Percentiles rank a stretch among this genome's conserved stretches.
Evolutionary conservation across 2,888 invertebrate species (phyloP).

Genomic region (Beris morrisii): DNA sequence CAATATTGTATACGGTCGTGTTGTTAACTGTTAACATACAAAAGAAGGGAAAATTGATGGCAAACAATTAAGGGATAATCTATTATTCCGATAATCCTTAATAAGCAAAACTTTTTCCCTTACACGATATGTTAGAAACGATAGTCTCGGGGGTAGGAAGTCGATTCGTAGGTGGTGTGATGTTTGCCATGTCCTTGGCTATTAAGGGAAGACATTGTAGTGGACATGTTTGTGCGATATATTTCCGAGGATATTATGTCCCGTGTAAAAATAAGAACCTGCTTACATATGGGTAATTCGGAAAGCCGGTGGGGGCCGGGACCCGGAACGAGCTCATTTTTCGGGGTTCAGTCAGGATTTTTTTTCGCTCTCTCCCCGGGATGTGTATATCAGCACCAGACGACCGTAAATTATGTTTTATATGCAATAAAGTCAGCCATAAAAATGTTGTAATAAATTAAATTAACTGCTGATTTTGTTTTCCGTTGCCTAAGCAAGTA

Average conservation of each 20-base stretch:
- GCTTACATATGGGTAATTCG: too few relatives aligned
- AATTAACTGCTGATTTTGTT: constrained; percentile 57
- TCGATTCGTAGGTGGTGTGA: too few relatives aligned
- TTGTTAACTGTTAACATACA: constrained; percentile 40
- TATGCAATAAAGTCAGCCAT: constrained; percentile 58
- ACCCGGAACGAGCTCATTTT: too few relatives aligned
- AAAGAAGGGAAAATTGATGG: constrained; percentile 40
- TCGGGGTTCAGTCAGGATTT: too few relatives aligned
- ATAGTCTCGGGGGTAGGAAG: too few relatives aligned
- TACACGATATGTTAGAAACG: not conserved
- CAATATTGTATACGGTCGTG: constrained; percentile 41
- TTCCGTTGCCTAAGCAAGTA: constrained; percentile 35
- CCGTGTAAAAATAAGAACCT: too few relatives aligned
- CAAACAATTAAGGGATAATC: constrained; percentile 41
- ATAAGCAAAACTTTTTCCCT: constrained; percentile 37
- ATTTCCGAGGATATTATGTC: too few relatives aligned
- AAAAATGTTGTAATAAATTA: constrained; percentile 58
- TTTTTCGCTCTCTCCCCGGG: not conserved
- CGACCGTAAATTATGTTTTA: constrained; percentile 58
- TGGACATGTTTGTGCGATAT: too few relatives aligned
- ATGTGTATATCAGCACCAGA: constrained; percentile 41
- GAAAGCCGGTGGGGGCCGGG: too few relatives aligned
- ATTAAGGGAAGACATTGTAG: too few relatives aligned
- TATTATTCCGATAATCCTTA: constrained; percentile 41
- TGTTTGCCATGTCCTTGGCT: too few relatives aligned